Evolutionary conservation across 2,888 invertebrate genomes (phyloP).

Genomic region (Mesorhabditis spiculigera): DNA sequence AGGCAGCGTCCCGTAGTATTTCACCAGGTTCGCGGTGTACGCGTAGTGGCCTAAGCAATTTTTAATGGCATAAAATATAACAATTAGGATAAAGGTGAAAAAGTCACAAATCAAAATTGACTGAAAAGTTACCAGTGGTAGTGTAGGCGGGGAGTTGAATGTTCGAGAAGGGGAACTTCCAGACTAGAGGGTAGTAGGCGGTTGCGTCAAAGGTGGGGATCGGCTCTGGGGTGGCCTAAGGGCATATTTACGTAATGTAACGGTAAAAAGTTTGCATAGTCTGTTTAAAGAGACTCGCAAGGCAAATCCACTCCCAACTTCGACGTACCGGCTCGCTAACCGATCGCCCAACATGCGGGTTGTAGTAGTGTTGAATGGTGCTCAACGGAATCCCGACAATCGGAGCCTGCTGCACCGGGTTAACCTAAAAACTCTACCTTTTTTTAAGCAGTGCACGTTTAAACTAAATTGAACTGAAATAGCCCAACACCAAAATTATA

Average conservation of each 20-base stretch:
- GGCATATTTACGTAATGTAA: background rate
- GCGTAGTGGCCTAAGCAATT: background rate
- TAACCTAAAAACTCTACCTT: background rate
- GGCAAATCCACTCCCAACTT: background rate
- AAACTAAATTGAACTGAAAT: background rate
- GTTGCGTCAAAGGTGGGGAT: background rate
- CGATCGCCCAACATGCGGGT: background rate
- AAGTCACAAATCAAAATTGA: background rate
- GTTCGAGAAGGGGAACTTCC: slow-evolving; percentile 1
- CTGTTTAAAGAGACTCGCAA: background rate
- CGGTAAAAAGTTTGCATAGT: background rate
- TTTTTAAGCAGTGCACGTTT: background rate
- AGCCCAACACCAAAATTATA: too few relatives aligned
- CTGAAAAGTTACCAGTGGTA: background rate
- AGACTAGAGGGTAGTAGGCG: slow-evolving; percentile 2
- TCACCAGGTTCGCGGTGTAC: background rate
- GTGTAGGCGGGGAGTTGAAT: background rate
- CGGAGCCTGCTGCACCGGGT: background rate
- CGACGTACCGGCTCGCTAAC: background rate
- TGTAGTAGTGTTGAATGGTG: slow-evolving; percentile 6
- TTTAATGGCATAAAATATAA: too few relatives aligned
- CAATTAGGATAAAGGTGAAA: too few relatives aligned
- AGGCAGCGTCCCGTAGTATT: background rate
- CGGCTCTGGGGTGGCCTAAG: background rate
- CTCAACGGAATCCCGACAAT: slow-evolving; percentile 6